Base-by-base conservation (phyloP, 2,797 vertebrate species). In the Gallinago solitaria region DNA sequence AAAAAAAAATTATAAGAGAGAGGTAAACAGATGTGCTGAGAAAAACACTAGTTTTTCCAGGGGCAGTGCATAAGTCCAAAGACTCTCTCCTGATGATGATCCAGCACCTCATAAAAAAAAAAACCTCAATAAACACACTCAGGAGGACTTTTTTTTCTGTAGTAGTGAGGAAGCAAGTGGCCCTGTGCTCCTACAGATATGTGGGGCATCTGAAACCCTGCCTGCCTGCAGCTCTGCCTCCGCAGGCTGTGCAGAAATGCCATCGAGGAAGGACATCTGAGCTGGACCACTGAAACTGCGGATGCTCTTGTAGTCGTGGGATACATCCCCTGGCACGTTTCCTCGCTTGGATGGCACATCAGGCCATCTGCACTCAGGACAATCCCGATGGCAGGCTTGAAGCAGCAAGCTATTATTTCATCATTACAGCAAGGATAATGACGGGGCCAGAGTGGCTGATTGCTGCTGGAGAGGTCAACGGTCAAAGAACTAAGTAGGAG, bases 401-500 rank as follows among this genome's bases (percentile, higher is more conserved):
- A 89, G 70, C 78, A 60, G 56, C 1, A n/a, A 89, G 93, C 93
- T 70, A 32, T 97, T 94, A 96, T 96, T 97, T 90, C 93, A 84
- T 92, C 95, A 74, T 91, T 96, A 84, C 86, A 65, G 73, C 67
- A n/a, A 13, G 76, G 69, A 70, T 92, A 95, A 96, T 92, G 95
- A 35, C 79, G 39, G 76, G 53, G 53, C 54, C 63, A 50, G 75
- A 61, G 78, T 61, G 69, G 41, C 78, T 90, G 67, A 84, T 83
- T 89, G 94, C 93, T 96, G 77, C 76, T 88, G 81, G 69, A 57
- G 95, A 83, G 86, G 95, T 82, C 87, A 92, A 67, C 0, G 54
- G 95, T 93, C 96, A 95, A 93, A 95, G 95, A 82, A 83, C 60
- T 20, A 78, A 50, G 76, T 87, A 84, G 80, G 90, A 84, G 87